A percentile compares a stretch with the other conserved stretches of the same genome.
Conservation (phyloP, 2,888 invertebrate genomes). For the Petrophora chlorosata region DNA sequence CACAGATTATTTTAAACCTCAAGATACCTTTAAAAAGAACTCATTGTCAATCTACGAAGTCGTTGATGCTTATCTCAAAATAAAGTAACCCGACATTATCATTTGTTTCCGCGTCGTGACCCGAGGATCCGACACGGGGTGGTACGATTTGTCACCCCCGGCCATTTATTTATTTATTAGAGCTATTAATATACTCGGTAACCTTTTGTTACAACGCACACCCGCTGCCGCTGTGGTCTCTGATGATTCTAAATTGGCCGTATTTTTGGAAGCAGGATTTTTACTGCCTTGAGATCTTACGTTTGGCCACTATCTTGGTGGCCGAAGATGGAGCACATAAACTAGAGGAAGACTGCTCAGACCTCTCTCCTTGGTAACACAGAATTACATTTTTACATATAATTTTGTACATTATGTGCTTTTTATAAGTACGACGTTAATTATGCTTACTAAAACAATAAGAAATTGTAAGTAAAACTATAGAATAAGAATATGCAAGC, state of each 20-base stretch:
- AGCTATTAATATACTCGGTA: slow-evolving; percentile 39
- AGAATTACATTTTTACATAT: too few species aligned
- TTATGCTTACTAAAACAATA: neutral
- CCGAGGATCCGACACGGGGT: slow-evolving; percentile 47
- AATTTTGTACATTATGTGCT: too few species aligned
- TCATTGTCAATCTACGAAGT: slow-evolving; percentile 3
- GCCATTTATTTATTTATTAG: slow-evolving; percentile 33
- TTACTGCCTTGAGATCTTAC: too few species aligned
- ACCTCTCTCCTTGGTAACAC: too few species aligned
- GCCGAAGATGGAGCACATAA: too few species aligned
- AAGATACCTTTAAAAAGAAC: neutral
- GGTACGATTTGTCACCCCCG: slow-evolving; percentile 49
- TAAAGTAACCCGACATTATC: slow-evolving; percentile 34
- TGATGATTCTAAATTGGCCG: too few species aligned
- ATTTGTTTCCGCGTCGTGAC: slow-evolving; percentile 31
- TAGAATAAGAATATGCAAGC: neutral
- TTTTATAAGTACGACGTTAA: too few species aligned
- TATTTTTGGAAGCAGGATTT: too few species aligned
- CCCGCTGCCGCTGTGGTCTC: neutral
- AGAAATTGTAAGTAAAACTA: too few species aligned
- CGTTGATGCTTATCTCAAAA: slow-evolving; percentile 29
- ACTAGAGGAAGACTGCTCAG: too few species aligned
- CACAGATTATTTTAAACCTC: neutral
- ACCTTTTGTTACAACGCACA: slow-evolving; percentile 36
- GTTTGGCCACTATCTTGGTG: too few species aligned